Evolutionary conservation across 2,888 invertebrate species (phyloP).

Genomic region (Apantesis nais): DNA sequence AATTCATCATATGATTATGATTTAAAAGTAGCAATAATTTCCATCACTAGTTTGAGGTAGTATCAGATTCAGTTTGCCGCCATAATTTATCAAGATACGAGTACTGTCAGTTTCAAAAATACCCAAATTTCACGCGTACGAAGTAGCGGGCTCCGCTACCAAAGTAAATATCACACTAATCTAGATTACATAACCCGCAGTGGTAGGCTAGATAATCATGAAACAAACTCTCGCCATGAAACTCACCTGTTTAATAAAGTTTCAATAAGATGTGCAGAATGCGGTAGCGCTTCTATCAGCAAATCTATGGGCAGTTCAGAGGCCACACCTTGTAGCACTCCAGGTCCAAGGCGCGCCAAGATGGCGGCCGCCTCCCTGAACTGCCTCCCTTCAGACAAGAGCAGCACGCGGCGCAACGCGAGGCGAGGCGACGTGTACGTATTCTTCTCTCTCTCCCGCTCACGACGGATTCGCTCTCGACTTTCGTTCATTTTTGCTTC

Average conservation of each 20-base stretch:
- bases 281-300: conserved; percentile 95
- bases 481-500: conserved; percentile 87
- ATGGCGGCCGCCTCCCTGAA: conserved; percentile 96
- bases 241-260: conserved; percentile 90
- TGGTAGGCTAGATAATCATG: not conserved
- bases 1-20: too few species aligned
- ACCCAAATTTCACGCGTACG: too few species aligned
- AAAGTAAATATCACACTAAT: not conserved
- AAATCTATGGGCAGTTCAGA: conserved; percentile 94
- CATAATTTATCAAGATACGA: too few species aligned
- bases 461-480: conserved; percentile 89
- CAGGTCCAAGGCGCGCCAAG: conserved; percentile 91
- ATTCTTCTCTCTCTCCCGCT: conserved; percentile 86
- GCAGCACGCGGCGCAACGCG: conserved; percentile 89
- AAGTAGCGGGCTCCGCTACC: too few species aligned
- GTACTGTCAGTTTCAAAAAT: too few species aligned
- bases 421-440: conserved; percentile 88
- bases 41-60: too few species aligned
- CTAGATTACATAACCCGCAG: not conserved
- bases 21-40: too few species aligned
- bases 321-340: conserved; percentile 91
- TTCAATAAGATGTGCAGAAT: conserved; percentile 94
- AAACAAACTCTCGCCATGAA: not conserved
- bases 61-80: too few species aligned
- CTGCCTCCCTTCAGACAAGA: conserved; percentile 94